Evolutionary conservation across 2,888 invertebrate species (phyloP), one percentile per base, ranked within the genome.

Genomic region (Drosophila aldrichi): DNA sequence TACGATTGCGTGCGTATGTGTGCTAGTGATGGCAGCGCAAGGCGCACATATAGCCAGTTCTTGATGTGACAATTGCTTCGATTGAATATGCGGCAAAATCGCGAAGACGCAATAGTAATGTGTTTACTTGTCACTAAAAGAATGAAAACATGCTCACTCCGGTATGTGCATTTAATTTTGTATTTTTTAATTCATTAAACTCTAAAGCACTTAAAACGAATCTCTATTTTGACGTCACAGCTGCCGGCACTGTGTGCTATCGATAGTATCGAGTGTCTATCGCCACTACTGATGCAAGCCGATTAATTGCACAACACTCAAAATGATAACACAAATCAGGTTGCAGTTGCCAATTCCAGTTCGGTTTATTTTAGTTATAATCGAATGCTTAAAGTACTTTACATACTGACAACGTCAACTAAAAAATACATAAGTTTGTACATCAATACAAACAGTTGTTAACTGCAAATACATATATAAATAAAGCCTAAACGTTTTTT

Each of bases 1-100:
- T 85, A 82, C 82, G 68, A 69, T 60, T 79, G 75, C 72, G 43
- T 70, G 58, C 72, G 72, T 75, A n/a, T 80, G 56, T 61, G 70
- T 70, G 77, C 29, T 9, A 63, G 71, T 57, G 71, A 75, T 77
- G 68, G 61, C 62, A 74, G 44, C 59, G 66, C 65, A 44, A 6
- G 20, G 59, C 41, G 43, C n/a, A 51, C 52, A 62, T 61, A 54
- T 68, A 57, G 38, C 9, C 52, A 10, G 34, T 46, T 51, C 29
- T 22, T 52, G 65, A 63, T 52, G 62, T 77, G 74, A 70, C 62
- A 51, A 72, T 72, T 68, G 72, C 44, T 59, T 29, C 10, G 14
- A 14, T 48, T 64, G 22, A 1, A 20, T 38, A 46, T 38, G 3
- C 56, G 20, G 34, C 34, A 20, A 58, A 51, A 8, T 10, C 3